Evolutionary conservation across 2,888 invertebrate genomes (phyloP), one percentile per base, ranked within the genome.

Genomic region (Labia minor): DNA sequence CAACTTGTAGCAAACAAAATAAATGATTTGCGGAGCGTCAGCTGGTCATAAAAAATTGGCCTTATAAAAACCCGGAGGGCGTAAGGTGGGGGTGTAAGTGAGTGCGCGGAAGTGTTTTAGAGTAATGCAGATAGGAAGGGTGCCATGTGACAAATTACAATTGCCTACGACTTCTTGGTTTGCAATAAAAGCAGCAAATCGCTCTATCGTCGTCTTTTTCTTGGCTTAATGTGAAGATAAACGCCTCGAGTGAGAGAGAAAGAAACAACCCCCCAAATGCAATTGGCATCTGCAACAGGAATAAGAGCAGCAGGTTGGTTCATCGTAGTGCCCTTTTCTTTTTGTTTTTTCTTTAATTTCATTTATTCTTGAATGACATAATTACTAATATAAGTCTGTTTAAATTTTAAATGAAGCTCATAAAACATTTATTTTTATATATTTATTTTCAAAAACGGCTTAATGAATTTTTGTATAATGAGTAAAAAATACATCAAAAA

Each of bases 61-160:
- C 37, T 62, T 61, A 19, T 37, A 63, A 62, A 26, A 33, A 65
- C 8, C 21, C 61, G 65, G 61, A 21, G 49, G 16, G 65, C 21
- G 19, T 61, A 49, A 26, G 64, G 64, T 18, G 20, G 63, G 49
- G 4, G 16, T 49, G 49, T 49, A 49, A 49, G 49, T 19, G 63
- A 16, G 61, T 19, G 64, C 21, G 49, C 16, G 61, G 20, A 49
- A 49, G 64, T 62, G 49, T 21, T 49, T 19, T 37, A 33, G 19
- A 16, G 21, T 16, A 61, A 62, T 20, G 61, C 16, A 33, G 67
- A 21, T 8, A 3, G 37, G 37, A 18, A 10, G 65, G 63, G 65
- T 26, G 26, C 6, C 8, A 11, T 19, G 64, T 21, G 61, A 63
- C 37, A 61, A 33, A 20, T 26, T 37, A 65, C 66, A 61, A 65